Percentiles rank a stretch among this genome's conserved stretches.
Conservation (phyloP, 37 sponge, comb jelly and placozoan genomes). For the Aplysina aerophoba region DNA sequence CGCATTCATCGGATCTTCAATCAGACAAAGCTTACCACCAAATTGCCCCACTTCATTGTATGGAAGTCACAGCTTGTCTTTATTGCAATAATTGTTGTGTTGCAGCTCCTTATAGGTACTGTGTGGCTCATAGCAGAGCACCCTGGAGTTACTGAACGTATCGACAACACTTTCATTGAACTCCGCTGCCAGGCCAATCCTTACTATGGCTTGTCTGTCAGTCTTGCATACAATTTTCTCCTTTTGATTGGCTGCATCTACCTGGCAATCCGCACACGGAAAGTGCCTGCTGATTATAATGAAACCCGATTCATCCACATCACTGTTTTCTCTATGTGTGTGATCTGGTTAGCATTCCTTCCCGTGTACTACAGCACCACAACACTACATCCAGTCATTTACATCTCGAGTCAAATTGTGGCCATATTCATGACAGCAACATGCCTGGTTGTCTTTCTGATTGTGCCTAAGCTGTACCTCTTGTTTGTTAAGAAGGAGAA, state of each 20-base stretch:
- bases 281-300: constrained; percentile 42
- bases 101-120: neutral
- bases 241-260: constrained; percentile 38
- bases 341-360: constrained; percentile 55
- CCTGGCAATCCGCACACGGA: constrained; percentile 36
- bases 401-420: neutral
- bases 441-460: constrained; percentile 2
- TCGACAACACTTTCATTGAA: neutral
- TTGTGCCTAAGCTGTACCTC: constrained; percentile 5
- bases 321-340: neutral
- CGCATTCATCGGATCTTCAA: constrained; percentile 43
- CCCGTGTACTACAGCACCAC: constrained; percentile 21
- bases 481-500: neutral
- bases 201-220: constrained; percentile 11
- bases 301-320: constrained; percentile 43
- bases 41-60: constrained; percentile 23
- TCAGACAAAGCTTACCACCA: neutral
- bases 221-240: constrained; percentile 14
- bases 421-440: constrained; percentile 21
- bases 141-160: neutral
- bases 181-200: constrained; percentile 8
- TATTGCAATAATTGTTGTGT: constrained; percentile 3
- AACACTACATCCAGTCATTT: neutral
- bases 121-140: constrained; percentile 37
- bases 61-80: constrained; percentile 29